Evolutionary conservation across 2,797 vertebrate genomes (phyloP).

Genomic region (Dallia pectoralis): DNA sequence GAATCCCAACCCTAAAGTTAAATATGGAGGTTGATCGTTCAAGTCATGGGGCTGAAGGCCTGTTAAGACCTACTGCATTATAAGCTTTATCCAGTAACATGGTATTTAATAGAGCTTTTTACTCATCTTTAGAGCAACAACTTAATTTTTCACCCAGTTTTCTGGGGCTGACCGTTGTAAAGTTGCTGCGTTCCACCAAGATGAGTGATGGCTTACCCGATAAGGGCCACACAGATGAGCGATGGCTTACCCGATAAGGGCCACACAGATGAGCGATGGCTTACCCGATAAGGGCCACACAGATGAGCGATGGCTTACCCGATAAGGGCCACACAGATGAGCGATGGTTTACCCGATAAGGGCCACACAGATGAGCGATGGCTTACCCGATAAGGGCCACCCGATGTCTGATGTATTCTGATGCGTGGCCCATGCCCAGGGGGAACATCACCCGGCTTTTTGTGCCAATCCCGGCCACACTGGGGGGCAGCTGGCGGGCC

Average conservation of each 20-base stretch:
- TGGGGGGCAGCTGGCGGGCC: slow-evolving; percentile 92
- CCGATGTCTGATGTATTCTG: slow-evolving; percentile 88
- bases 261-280: too few species aligned
- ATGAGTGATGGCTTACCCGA: slow-evolving; percentile 80
- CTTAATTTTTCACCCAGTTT: background rate
- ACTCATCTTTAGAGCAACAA: background rate
- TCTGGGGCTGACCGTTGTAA: background rate
- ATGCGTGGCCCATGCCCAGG: slow-evolving; percentile 90
- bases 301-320: slow-evolving; percentile 90
- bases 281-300: slow-evolving; percentile 93
- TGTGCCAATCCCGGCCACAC: slow-evolving; percentile 83
- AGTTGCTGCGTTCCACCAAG: background rate
- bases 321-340: slow-evolving; percentile 89
- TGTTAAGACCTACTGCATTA: too few species aligned
- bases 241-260: slow-evolving; percentile 89
- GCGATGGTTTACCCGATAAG: slow-evolving; percentile 91
- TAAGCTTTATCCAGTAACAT: background rate
- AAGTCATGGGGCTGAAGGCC: too few species aligned
- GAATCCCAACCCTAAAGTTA: too few species aligned
- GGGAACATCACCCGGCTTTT: slow-evolving; percentile 88
- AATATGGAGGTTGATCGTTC: too few species aligned
- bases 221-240: slow-evolving; percentile 88
- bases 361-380: slow-evolving; percentile 27
- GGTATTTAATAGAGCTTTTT: background rate
- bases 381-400: slow-evolving; percentile 92